Evolutionary conservation across 2,888 invertebrate genomes (phyloP).

Genomic region (Dolichomitus sp.): DNA sequence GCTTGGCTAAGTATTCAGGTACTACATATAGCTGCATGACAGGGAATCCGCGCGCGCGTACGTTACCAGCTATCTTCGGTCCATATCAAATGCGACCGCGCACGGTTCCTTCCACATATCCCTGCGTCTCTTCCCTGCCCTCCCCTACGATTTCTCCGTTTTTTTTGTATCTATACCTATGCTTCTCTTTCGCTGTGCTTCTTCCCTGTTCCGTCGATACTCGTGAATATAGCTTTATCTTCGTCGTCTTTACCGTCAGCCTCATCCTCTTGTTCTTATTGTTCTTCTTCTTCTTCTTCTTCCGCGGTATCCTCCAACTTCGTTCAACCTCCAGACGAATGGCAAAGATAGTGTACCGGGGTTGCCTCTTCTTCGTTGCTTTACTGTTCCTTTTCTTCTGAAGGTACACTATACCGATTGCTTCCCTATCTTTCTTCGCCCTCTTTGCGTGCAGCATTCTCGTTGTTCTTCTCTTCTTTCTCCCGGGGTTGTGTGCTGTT

Average conservation of each 20-base stretch:
- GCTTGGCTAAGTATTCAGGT: slow-evolving; percentile 64
- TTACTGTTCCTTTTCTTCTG: slow-evolving; percentile 37
- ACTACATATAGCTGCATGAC: slow-evolving; percentile 78
- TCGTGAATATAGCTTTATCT: slow-evolving; percentile 30
- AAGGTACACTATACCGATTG: slow-evolving; percentile 57
- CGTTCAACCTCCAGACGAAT: slow-evolving; percentile 52
- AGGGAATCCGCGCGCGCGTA: slow-evolving; percentile 81
- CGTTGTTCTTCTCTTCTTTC: slow-evolving; percentile 41
- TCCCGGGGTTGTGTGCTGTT: slow-evolving; percentile 14
- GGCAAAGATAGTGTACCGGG: slow-evolving; percentile 51
- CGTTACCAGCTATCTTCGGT: slow-evolving; percentile 84
- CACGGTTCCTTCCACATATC: slow-evolving; percentile 76
- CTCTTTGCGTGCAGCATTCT: slow-evolving; percentile 51
- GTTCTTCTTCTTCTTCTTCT: slow-evolving; percentile 35
- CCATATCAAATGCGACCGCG: slow-evolving; percentile 85
- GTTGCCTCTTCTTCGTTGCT: slow-evolving; percentile 38
- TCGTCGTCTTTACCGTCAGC: slow-evolving; percentile 5
- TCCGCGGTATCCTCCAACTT: slow-evolving; percentile 45
- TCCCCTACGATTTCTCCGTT: slow-evolving; percentile 55
- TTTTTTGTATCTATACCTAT: slow-evolving; percentile 44
- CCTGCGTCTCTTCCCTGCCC: slow-evolving; percentile 60
- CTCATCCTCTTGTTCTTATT: slow-evolving; percentile 14
- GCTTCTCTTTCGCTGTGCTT: slow-evolving; percentile 31
- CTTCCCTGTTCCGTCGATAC: slow-evolving; percentile 47
- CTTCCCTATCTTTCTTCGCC: slow-evolving; percentile 57